These are phyloP conservation scores for Leptopilina clavipes DNA, from an alignment of 1,140 invertebrate genomes.

Conservation along the genomic window DNA sequence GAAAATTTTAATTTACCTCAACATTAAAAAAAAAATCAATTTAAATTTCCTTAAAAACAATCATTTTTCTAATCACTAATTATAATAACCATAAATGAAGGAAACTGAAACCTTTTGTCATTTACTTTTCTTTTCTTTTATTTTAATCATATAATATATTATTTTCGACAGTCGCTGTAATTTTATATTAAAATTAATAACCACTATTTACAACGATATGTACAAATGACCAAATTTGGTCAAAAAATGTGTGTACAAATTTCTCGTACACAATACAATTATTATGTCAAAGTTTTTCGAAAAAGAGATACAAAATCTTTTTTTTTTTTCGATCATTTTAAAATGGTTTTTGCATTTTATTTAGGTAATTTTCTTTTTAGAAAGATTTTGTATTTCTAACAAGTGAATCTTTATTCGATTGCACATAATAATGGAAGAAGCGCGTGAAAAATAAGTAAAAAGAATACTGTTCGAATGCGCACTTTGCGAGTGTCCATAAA, in stretches of 20 bases:
- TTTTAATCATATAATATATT: conserved; percentile 47
- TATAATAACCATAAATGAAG: not conserved
- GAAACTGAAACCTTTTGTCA: not conserved
- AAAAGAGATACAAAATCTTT: not conserved
- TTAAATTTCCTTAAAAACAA: too few species aligned
- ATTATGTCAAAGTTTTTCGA: not conserved
- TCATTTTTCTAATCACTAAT: not conserved
- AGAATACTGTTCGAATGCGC: not conserved
- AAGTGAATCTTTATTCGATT: not conserved
- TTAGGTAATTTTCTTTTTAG: not conserved
- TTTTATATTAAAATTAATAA: conserved; percentile 54
- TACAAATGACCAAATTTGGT: conserved; percentile 53
- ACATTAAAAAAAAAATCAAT: too few species aligned
- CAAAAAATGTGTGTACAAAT: conserved; percentile 29
- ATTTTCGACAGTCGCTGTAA: conserved; percentile 48
- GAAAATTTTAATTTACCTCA: conserved; percentile 40
- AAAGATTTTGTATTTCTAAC: not conserved
- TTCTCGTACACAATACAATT: not conserved
- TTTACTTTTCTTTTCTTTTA: conserved; percentile 6
- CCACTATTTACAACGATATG: conserved; percentile 61
- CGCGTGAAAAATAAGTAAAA: not conserved
- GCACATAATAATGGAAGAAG: not conserved
- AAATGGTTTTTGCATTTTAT: not conserved
- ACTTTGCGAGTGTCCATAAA: conserved; percentile 43
- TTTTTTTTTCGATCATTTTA: not conserved